phyloP scores from a whole-genome alignment of 2,797 vertebrate genomes.

The Paramormyrops hopkinsi region DNA sequence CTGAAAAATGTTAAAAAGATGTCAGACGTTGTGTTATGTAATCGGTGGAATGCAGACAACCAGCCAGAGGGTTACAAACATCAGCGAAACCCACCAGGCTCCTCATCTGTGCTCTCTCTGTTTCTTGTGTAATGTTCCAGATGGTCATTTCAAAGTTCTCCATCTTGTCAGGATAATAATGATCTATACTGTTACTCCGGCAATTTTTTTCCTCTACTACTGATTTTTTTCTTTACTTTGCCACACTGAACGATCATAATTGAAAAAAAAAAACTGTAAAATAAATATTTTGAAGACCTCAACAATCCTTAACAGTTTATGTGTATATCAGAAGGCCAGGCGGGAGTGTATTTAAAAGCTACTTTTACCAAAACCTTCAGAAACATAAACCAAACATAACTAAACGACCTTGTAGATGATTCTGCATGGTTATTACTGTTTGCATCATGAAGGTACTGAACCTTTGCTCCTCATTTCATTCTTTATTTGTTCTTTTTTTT shows the following conservation, averaged over 20 bases:
- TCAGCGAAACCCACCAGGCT: neutral
- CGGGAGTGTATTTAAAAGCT: neutral
- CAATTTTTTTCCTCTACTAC: neutral
- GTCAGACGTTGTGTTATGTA: neutral
- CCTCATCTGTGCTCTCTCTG: neutral
- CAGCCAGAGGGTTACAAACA: neutral
- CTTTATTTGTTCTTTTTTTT: neutral
- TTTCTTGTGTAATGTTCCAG: neutral
- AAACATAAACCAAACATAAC: neutral
- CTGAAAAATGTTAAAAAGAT: neutral
- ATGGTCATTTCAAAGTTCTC: slow-evolving; percentile 18
- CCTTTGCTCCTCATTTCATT: neutral
- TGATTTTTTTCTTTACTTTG: neutral
- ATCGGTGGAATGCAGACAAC: slow-evolving; percentile 3
- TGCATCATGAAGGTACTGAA: neutral
- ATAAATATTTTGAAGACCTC: neutral
- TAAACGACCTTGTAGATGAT: neutral
- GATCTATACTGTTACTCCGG: neutral
- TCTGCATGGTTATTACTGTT: neutral
- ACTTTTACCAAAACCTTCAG: neutral
- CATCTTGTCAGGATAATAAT: neutral
- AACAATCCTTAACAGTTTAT: neutral
- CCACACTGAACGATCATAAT: neutral
- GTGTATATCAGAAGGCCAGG: neutral
- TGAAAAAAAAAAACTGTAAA: neutral